Percentiles rank a stretch among this genome's conserved stretches.
Conservation (phyloP, 30 jellyfish, hydroid and myxozoan species). For the Mastigias papua region DNA sequence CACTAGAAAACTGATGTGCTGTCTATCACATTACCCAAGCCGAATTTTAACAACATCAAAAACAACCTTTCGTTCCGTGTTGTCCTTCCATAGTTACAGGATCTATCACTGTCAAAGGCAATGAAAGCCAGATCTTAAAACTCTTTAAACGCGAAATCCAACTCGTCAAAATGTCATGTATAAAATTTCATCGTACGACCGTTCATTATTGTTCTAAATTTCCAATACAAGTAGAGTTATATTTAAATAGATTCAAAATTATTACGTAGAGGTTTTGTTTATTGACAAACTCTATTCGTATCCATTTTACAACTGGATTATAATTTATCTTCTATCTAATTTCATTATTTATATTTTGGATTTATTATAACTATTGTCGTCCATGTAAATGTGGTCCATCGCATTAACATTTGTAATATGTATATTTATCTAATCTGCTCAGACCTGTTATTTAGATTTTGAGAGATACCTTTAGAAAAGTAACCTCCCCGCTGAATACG, state of each 20-base stretch:
- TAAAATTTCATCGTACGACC: neutral
- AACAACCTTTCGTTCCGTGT: too few relatives aligned
- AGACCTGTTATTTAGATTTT: neutral
- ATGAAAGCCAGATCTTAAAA: neutral
- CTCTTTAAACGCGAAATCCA: neutral
- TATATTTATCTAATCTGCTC: neutral
- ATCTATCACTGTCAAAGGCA: neutral
- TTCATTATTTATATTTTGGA: slow-evolving; percentile 1
- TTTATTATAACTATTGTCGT: neutral
- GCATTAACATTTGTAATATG: neutral
- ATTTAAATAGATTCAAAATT: neutral
- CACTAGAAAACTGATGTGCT: neutral
- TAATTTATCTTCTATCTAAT: neutral
- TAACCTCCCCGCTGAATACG: too few relatives aligned
- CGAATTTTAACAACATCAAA: neutral
- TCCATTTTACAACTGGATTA: neutral
- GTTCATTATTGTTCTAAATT: neutral
- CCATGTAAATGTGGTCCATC: neutral
- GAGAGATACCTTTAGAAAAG: neutral
- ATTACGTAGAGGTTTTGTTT: neutral
- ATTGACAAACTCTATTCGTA: neutral
- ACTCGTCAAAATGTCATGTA: neutral
- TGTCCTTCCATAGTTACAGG: neutral
- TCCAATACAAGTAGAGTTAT: neutral
- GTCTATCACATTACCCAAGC: neutral